Base-by-base conservation (phyloP, 2,113 vertebrate genomes). In the Cyanoliseus patagonus region DNA sequence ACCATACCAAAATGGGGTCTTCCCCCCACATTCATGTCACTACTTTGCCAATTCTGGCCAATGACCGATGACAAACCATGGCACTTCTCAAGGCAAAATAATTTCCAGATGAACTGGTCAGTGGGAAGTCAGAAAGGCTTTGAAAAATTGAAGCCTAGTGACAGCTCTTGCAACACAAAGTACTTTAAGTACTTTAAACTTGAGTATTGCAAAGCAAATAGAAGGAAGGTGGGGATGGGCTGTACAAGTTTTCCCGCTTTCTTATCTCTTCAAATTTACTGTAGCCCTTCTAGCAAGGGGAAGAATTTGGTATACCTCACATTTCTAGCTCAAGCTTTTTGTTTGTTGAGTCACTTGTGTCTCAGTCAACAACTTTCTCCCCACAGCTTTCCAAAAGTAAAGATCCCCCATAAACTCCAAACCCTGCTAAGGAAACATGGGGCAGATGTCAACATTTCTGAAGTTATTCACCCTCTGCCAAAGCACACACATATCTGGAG, bases 381-480 rank as follows among this genome's bases (percentile, higher is more conserved):
- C 44, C 7, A 14, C 33, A 94, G 30, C 44, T 90, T 94, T 92
- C 83, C 73, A 64, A 93, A 94, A 83, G 79, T 73, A 90, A 90
- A 93, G 73, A 86, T 83, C 52, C 27, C 33, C 41, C 47, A 70
- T 83, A 75, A 95, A 62, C 76, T 96, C 78, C 75, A 95, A 81
- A 53, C 47, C 37, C 19, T 41, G 57, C 59, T 59, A 67, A 88
- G n/a, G 88, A 90, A 96, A 78, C 79, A 83, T 4, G 42, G 68
- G 84, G 69, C 51, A 88, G 75, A 83, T 83, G 73, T 94, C 68
- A 93, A 74, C 11, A 52, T 93, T 93, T 93, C 69, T 93, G 82
- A 90, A 94, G 72, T 81, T 94, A 88, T 96, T 94, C 88, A 88
- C 63, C 14, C 75, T 67, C 41, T 94, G 92, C 87, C 90, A 92